Conservation (phyloP, 2,888 invertebrate species). For the Melitaea athalia region DNA sequence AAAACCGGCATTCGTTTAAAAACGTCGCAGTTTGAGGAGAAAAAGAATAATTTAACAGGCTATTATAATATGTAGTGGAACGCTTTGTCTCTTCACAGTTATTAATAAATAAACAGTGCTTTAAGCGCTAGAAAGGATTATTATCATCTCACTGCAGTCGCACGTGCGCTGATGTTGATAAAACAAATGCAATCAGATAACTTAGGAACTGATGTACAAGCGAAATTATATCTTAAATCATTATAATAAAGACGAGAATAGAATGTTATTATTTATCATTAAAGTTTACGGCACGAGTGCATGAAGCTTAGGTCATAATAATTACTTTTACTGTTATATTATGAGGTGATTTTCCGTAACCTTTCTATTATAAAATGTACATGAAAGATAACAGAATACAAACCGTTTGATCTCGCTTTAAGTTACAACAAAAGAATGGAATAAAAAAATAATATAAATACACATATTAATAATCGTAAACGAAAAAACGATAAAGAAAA, state of each 20-base stretch:
- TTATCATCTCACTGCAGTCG: constrained; percentile 29
- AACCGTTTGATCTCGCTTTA: not conserved
- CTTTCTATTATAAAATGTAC: constrained; percentile 1
- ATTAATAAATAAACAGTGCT: constrained; percentile 24
- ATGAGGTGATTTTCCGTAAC: constrained; percentile 6
- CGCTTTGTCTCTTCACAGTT: not conserved
- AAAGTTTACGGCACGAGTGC: not conserved
- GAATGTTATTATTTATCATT: constrained; percentile 9
- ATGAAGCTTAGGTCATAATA: constrained; percentile 6
- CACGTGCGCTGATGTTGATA: constrained; percentile 42
- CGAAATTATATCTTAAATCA: constrained; percentile 14
- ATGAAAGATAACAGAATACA: not conserved
- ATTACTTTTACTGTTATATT: constrained; percentile 9
- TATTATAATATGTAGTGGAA: not conserved
- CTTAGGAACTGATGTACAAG: constrained; percentile 16
- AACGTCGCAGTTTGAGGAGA: not conserved
- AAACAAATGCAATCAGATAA: constrained; percentile 39
- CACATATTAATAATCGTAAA: no score
- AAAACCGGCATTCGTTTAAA: not conserved
- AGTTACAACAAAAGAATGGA: not conserved
- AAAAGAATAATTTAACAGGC: not conserved
- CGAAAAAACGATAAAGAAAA: no score
- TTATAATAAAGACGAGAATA: not conserved
- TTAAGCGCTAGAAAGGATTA: constrained; percentile 30
- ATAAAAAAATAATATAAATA: no score